Evolutionary conservation across 2,797 vertebrate species (phyloP).

Genomic region (Epinephelus malabaricus): DNA sequence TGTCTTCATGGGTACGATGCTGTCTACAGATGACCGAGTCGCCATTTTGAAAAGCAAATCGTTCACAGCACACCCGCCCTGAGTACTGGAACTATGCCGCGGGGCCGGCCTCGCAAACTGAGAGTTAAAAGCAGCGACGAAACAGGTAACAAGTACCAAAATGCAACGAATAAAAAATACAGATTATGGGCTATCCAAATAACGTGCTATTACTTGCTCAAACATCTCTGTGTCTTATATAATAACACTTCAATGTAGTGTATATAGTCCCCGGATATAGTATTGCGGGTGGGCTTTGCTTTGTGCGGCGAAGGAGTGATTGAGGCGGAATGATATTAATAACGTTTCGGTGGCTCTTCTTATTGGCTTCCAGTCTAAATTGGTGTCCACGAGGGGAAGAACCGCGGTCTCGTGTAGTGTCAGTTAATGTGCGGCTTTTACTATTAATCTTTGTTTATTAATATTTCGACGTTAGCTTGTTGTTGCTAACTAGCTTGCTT

Average conservation of each 20-base stretch:
- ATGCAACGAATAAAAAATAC: conserved; percentile 84
- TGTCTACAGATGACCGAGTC: conserved; percentile 69
- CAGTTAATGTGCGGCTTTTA: not conserved
- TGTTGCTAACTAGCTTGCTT: conserved; percentile 77
- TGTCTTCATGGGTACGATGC: conserved; percentile 56
- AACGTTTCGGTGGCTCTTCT: conserved; percentile 87
- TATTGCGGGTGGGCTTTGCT: conserved; percentile 88
- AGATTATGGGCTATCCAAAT: conserved; percentile 71
- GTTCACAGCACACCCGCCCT: conserved; percentile 88
- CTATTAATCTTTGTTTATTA: conserved; percentile 17
- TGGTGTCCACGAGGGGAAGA: conserved; percentile 65
- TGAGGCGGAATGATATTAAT: conserved; percentile 94
- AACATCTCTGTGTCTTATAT: conserved; percentile 67
- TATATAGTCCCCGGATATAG: conserved; percentile 94
- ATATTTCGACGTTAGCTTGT: conserved; percentile 65
- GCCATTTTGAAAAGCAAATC: conserved; percentile 89
- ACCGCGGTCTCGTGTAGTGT: fast-evolving
- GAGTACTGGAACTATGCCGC: conserved; percentile 94
- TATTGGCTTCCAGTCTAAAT: conserved; percentile 86
- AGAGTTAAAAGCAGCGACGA: conserved; percentile 89
- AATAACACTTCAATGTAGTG: conserved; percentile 84
- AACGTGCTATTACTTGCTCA: conserved; percentile 49
- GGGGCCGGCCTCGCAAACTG: conserved; percentile 96
- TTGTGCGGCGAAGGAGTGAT: conserved; percentile 88
- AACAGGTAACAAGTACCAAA: conserved; percentile 89